Percentiles rank a stretch among this genome's conserved stretches.
phyloP scores from a whole-genome alignment of 2,888 invertebrate genomes.

The Drosophila recens region DNA sequence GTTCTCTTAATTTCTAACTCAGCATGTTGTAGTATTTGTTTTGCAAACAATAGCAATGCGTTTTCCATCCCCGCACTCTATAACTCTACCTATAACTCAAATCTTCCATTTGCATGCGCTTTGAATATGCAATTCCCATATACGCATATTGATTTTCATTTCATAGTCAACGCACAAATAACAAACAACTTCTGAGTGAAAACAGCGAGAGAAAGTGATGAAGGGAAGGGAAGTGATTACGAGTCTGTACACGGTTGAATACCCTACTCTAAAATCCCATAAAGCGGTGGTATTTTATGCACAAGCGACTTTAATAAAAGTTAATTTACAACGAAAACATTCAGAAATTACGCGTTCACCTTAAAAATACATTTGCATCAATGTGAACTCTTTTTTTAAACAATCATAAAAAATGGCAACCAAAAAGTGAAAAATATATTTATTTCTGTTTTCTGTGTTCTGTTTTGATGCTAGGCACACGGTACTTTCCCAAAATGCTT shows the following conservation, averaged over 20 bases:
- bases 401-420: slow-evolving; percentile 34
- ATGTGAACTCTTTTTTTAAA: slow-evolving; percentile 23
- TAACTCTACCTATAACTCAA: slow-evolving; percentile 54
- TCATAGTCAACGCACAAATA: slow-evolving; percentile 33
- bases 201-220: not conserved
- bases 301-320: slow-evolving; percentile 64
- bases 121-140: slow-evolving; percentile 73
- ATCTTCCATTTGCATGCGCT: slow-evolving; percentile 63
- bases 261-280: slow-evolving; percentile 11
- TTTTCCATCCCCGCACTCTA: slow-evolving; percentile 9
- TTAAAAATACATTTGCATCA: slow-evolving; percentile 68
- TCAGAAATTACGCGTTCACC: slow-evolving; percentile 32
- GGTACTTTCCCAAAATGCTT: slow-evolving; percentile 31
- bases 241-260: not conserved
- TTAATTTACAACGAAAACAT: slow-evolving; percentile 75
- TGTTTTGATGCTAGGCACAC: slow-evolving; percentile 21
- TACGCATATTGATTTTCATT: slow-evolving; percentile 71
- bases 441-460: slow-evolving; percentile 4
- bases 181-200: not conserved
- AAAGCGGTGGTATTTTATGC: slow-evolving; percentile 45
- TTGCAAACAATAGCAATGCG: slow-evolving; percentile 45
- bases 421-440: not conserved
- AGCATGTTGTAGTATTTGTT: slow-evolving; percentile 38
- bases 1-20: slow-evolving; percentile 47
- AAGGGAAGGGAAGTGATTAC: not conserved